Percentiles rank a stretch among this genome's conserved stretches.
Evolutionary conservation across 2,888 invertebrate genomes (phyloP).

Genomic region (Hyalella azteca): DNA sequence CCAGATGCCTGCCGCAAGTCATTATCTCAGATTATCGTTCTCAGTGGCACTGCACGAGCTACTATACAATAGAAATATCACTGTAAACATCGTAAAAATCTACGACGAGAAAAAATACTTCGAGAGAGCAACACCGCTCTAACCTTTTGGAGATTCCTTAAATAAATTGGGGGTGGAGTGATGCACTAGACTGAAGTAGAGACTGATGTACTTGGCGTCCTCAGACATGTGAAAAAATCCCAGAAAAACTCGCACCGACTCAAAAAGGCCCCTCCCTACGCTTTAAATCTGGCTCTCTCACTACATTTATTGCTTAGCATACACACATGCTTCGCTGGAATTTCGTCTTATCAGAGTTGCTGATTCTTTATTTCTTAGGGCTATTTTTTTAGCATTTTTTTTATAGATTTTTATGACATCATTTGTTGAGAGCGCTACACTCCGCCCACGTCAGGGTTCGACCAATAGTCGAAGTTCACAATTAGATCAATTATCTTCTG

Average conservation of each 20-base stretch:
- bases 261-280: conserved; percentile 56
- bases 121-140: conserved; percentile 18
- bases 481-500: conserved; percentile 56
- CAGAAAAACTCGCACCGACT: conserved; percentile 59
- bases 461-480: conserved; percentile 52
- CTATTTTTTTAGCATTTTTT: conserved; percentile 47
- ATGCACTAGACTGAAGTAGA: conserved; percentile 74
- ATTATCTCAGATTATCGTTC: no score
- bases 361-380: conserved; percentile 48
- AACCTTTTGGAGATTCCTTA: conserved; percentile 65
- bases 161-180: conserved; percentile 72
- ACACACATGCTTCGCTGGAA: conserved; percentile 50
- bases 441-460: conserved; percentile 49
- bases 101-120: background rate
- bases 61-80: no score
- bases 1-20: no score
- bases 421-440: conserved; percentile 56
- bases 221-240: conserved; percentile 59
- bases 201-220: conserved; percentile 71
- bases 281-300: conserved; percentile 38
- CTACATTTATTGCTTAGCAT: conserved; percentile 44
- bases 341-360: conserved; percentile 56
- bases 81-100: no score
- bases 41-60: no score
- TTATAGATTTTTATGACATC: conserved; percentile 59